phyloP scores from a whole-genome alignment of 2,797 vertebrate genomes.

The Anomalospiza imberbis region DNA sequence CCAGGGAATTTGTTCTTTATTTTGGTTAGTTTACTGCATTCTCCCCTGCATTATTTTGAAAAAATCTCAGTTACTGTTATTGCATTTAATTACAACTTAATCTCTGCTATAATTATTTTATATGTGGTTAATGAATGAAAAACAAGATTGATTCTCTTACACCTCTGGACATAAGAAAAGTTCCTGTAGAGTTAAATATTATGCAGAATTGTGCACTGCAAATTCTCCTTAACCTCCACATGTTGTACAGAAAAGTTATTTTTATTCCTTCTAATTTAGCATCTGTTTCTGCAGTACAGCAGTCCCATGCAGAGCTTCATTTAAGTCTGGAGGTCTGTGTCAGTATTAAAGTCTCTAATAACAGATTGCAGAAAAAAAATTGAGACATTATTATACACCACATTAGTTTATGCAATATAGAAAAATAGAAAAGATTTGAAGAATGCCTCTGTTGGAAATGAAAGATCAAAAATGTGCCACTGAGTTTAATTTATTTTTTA shows the following conservation, averaged over 20 bases:
- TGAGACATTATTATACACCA: not conserved
- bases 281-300: not conserved
- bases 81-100: not conserved
- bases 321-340: not conserved
- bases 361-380: not conserved
- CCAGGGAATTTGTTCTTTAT: not conserved
- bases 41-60: not conserved
- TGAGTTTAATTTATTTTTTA: not conserved
- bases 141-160: not conserved
- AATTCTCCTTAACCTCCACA: not conserved
- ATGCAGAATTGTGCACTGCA: not conserved
- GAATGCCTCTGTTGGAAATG: constrained; percentile 19
- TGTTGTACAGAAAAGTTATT: not conserved
- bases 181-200: not conserved
- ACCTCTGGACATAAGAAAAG: not conserved
- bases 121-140: not conserved
- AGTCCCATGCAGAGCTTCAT: not conserved
- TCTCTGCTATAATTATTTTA: not conserved
- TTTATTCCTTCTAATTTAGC: not conserved
- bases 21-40: not conserved
- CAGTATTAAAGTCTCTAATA: not conserved
- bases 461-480: not conserved
- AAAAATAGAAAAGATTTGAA: constrained; percentile 7
- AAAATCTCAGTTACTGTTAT: not conserved
- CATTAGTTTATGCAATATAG: constrained; percentile 28